Base-by-base conservation (phyloP, 2,113 vertebrate species). In the Oostethus manadensis region DNA sequence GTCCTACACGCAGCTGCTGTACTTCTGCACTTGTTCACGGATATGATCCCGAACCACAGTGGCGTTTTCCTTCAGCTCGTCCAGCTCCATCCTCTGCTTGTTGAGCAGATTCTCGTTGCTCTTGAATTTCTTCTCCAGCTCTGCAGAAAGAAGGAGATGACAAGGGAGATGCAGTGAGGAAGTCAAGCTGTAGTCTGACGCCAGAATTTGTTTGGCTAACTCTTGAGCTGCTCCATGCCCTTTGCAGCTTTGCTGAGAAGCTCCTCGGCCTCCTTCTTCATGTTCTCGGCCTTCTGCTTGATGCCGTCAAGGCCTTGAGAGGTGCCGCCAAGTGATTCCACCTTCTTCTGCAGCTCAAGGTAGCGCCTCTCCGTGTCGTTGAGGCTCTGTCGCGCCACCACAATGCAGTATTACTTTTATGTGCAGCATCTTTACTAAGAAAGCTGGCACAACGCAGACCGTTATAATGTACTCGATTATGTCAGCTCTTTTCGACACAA, bases 41-140 rank as follows among this genome's bases (percentile, higher is more conserved):
- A 93, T 90, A 38, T 81, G 45, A 3, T 92, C 70, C 48, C 87
- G 81, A 6, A 92, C 78, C 16, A 58, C 13, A 0, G 80, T 87
- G 42, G 86, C 89, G 1, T 70, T 85, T 7, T 71, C 63, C 78
- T 92, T 89, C 79, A 95, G 71, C 8, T 58, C 60, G 16, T 87
- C 73, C 56, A 93, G 81, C 42, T 68, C 78, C 1, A 35, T 53
- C 1, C 60, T 89, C 84, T 93, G 93, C 3, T 60, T 60, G 3
- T 82, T 72, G 89, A 95, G 88, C 7, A 10, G 61, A 68, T 64
- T 69, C 70, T 93, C 88, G 0, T 95, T 94, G 38, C 17, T 84
- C 58, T 58, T 84, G 23, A 94, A 89, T 66, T 70, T 88, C 51
- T 73, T 78, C 74, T 94, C 91, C 72, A 95, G 74, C 22, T 85